Base-by-base conservation (phyloP, 2,113 vertebrate genomes). In the Ivindomyrus marchei region DNA sequence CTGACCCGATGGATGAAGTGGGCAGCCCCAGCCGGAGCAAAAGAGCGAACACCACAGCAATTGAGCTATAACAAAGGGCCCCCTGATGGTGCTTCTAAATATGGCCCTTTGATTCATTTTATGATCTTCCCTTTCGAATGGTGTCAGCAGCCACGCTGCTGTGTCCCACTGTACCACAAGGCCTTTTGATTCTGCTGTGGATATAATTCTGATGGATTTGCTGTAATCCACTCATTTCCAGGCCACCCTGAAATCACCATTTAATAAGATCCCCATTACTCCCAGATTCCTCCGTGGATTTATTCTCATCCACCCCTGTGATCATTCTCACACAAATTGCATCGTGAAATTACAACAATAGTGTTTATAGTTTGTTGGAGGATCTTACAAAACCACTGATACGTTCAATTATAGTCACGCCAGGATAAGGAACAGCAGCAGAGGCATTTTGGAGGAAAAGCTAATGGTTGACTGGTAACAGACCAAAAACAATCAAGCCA, bases 61-160 rank as follows among this genome's bases (percentile, higher is more conserved):
- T 86, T 42, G 89, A 94, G 90, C 90, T 87, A 85, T 85, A 90
- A 90, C 89, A 90, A 58, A 53, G 70, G 49, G 56, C 9, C 77
- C 90, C 84, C 56, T 53, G 85, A 89, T 80, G 47, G 17, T 15
- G 8, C 88, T 89, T 52, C 66, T 52, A 27, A 74, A 77, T 77
- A 89, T 50, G 88, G 89, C 91, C n/a, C 87, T 27, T 42, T 53
- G 58, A 31, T 27, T n/a, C 83, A 46, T 88, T 58, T 66, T 80
- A 50, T 62, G 85, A 89, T 77, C 31, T 62, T 31, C 85, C 77
- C 47, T 49, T 21, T 0, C 47, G 50, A 85, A 87, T 84, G n/a
- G 53, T 88, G 74, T 91, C 56, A 87, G 42, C 53, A 50, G 36
- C 62, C 24, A 24, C 0, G 46, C 46, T 49, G n/a, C 84, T 31